phyloP scores from a whole-genome alignment of 2,797 vertebrate species.

The Melanitta fusca region DNA sequence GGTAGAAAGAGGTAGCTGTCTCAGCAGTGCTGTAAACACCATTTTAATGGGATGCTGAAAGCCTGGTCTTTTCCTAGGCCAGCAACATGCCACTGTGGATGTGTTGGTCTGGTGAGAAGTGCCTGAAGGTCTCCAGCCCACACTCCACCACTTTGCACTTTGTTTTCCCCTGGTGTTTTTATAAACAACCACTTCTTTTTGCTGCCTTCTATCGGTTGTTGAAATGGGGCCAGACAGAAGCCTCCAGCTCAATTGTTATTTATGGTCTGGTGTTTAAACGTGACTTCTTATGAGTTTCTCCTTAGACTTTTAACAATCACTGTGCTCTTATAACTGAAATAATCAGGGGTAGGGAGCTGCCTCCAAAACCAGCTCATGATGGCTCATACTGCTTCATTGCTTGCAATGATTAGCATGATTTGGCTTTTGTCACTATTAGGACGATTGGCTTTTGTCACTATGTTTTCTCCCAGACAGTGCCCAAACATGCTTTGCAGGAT shows the following conservation, averaged over 20 bases:
- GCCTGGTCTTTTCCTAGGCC: neutral
- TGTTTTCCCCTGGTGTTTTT: neutral
- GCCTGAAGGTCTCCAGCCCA: neutral
- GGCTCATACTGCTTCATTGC: neutral
- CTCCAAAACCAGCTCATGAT: neutral
- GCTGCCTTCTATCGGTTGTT: neutral
- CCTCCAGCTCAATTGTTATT: neutral
- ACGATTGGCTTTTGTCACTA: neutral
- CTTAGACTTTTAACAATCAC: neutral
- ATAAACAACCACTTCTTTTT: neutral
- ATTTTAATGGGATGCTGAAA: neutral
- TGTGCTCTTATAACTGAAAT: neutral
- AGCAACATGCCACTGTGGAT: fast-evolving
- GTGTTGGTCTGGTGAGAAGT: neutral
- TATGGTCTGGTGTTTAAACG: fast-evolving
- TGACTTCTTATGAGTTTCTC: neutral
- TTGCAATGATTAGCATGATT: neutral
- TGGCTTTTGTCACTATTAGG: neutral
- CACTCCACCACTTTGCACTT: fast-evolving
- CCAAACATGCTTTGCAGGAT: neutral
- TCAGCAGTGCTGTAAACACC: neutral
- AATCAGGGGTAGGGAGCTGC: neutral
- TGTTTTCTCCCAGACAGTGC: fast-evolving
- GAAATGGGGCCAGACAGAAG: neutral
- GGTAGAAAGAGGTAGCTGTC: neutral